Evolutionary conservation across 2,797 vertebrate genomes (phyloP), one percentile per base, ranked within the genome.

Genomic region (Sebastes ruberrimus): DNA sequence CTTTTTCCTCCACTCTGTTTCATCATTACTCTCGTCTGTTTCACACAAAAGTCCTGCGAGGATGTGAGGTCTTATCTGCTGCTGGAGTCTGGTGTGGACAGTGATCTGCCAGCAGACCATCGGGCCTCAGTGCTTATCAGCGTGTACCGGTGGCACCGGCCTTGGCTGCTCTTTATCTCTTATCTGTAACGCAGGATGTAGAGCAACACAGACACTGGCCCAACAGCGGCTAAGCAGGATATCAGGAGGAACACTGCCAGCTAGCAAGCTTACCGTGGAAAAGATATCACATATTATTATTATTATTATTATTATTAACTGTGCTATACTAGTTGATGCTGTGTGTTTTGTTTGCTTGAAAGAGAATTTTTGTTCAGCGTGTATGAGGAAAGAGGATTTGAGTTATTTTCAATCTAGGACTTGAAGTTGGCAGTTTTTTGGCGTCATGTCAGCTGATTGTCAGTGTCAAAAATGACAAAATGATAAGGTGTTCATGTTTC

Each of bases 111-210:
- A 72, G 70, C 71, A 74, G 83, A 82, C 77, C 84, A 86, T 68
- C 74, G 2, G 71, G 63, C 76, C 67, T 78, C 71, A 20, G 66
- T 14, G 76, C 89, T 93, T 94, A 94, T 94, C 94, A 89, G 85
- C 46, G 38, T 35, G 69, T 33, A 70, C 71, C 66, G 65, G 78
- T 84, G 75, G 69, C 81, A 82, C 76, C 13, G 18, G 81, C 73
- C 61, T 67, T 83, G 78, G 69, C 76, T 33, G 66, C 72, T 86
- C 74, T 88, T 91, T 90, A 93, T 92, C 90, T 87, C 80, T 90
- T 89, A 94, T 94, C 91, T 84, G 66, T 57, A 73, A 65, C 20
- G 32, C 83, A 80, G 90, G 88, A 91, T 85, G 77, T 82, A 78
- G 83, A 88, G 78, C 88, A 85, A 74, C 80, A 84, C 68, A 74